Percentiles rank a stretch among this genome's conserved stretches.
Evolutionary conservation across 2,797 vertebrate genomes (phyloP).

Genomic region (Harpagifer antarcticus): DNA sequence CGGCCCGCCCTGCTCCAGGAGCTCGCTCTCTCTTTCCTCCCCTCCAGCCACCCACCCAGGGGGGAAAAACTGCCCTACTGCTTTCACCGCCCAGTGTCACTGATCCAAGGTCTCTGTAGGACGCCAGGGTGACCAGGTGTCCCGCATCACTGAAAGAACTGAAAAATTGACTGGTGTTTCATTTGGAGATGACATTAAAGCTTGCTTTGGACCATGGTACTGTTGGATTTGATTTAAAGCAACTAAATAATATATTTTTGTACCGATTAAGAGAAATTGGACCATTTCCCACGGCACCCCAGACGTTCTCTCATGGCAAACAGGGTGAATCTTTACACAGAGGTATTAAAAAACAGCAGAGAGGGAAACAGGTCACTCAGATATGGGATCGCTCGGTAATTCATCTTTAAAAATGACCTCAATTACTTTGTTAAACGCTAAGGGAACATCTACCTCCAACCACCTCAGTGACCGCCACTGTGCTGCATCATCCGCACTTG

Average conservation of each 20-base stretch:
- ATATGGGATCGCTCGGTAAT: slow-evolving; percentile 30
- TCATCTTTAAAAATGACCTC: slow-evolving; percentile 61
- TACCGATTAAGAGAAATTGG: too few relatives aligned
- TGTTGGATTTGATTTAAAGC: too few relatives aligned
- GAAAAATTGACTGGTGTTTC: too few relatives aligned
- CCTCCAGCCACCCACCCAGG: slow-evolving; percentile 66
- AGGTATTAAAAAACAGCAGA: slow-evolving; percentile 38
- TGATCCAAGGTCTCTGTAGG: slow-evolving; percentile 21
- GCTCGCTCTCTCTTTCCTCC: slow-evolving; percentile 57
- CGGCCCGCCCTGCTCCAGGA: slow-evolving; percentile 30
- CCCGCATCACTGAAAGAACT: too few relatives aligned
- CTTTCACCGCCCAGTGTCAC: slow-evolving; percentile 22
- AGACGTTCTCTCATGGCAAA: too few relatives aligned
- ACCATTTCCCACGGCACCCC: too few relatives aligned
- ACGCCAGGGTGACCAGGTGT: slow-evolving; percentile 4
- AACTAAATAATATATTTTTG: too few relatives aligned
- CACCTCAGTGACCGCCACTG: slow-evolving; percentile 67
- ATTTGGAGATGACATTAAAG: too few relatives aligned
- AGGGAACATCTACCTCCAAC: slow-evolving; percentile 45
- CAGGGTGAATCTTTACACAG: slow-evolving; percentile 30
- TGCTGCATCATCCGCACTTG: slow-evolving; percentile 71
- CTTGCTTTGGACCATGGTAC: too few relatives aligned
- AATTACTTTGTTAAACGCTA: slow-evolving; percentile 67
- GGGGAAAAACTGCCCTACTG: not conserved
- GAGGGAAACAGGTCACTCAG: slow-evolving; percentile 1